Evolutionary conservation across 2,888 invertebrate genomes (phyloP).

Genomic region (Emmelina monodactyla): DNA sequence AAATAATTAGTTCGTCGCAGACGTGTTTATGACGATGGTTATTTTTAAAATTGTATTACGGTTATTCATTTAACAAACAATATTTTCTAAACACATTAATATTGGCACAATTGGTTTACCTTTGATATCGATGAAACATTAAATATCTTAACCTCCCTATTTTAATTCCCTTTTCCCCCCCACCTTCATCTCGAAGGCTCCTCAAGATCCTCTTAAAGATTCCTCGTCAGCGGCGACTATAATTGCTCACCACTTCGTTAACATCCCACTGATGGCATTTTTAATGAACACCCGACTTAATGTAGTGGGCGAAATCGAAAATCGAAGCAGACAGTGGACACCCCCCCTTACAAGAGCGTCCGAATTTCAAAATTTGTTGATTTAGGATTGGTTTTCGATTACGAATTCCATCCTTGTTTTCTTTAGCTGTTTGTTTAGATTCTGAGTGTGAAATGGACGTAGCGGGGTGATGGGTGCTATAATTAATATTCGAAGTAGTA

Average conservation of each 20-base stretch:
- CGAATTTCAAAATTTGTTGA: constrained; percentile 44
- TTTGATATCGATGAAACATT: no score
- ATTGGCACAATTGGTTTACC: no score
- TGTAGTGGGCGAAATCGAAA: constrained; percentile 63
- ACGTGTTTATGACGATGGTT: no score
- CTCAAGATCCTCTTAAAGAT: constrained; percentile 24
- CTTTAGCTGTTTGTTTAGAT: constrained; percentile 6
- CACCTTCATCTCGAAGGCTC: constrained; percentile 33
- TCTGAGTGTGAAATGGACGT: constrained; percentile 8
- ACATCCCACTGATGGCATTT: constrained; percentile 63
- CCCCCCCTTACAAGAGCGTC: constrained; percentile 21
- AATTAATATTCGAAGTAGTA: no score
- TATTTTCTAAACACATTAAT: no score
- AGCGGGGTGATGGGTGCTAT: no score
- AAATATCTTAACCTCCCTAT: no score
- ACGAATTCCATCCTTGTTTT: constrained; percentile 21
- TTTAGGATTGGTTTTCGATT: constrained; percentile 51
- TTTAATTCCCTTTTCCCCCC: no score
- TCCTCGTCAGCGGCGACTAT: constrained; percentile 63
- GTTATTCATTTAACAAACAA: no score
- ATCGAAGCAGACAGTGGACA: constrained; percentile 55
- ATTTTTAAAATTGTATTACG: no score
- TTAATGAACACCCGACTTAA: constrained; percentile 65
- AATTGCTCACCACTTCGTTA: constrained; percentile 66
- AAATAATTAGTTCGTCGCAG: no score